A percentile compares a stretch with the other conserved stretches of the same genome.
Conservation (phyloP, 37 sponge, comb jelly and placozoan species). For the Beroe ovata region DNA sequence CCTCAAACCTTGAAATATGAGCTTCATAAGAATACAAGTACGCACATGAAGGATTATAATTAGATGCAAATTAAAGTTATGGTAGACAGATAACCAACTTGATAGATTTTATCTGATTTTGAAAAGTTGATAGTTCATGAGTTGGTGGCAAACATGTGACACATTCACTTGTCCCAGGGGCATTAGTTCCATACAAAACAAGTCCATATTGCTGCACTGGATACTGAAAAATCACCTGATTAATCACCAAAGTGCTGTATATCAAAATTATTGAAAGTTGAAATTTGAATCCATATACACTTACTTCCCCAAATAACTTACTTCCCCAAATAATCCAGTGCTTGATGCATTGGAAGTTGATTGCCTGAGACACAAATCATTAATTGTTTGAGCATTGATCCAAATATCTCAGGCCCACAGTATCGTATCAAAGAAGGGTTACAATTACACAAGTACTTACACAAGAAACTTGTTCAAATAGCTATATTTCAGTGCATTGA, state of each 20-base stretch:
- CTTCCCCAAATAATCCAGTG: slow-evolving; percentile 46
- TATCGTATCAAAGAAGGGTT: not conserved
- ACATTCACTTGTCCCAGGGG: slow-evolving; percentile 40
- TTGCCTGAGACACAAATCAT: slow-evolving; percentile 1
- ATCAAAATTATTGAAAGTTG: not conserved
- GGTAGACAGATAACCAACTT: too few relatives aligned
- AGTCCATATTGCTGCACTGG: slow-evolving; percentile 58
- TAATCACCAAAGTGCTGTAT: not conserved
- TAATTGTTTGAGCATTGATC: not conserved
- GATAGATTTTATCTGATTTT: slow-evolving; percentile 36
- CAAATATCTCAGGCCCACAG: not conserved
- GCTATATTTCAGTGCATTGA: slow-evolving; percentile 7
- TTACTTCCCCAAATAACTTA: too few relatives aligned
- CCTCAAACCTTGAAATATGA: slow-evolving; percentile 3
- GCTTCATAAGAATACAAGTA: not conserved
- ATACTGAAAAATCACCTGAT: not conserved
- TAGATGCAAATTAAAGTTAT: too few relatives aligned
- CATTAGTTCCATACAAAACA: slow-evolving; percentile 61
- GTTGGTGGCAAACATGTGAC: slow-evolving; percentile 44
- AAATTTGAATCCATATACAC: not conserved
- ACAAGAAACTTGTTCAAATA: slow-evolving; percentile 18
- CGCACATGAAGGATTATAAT: too few relatives aligned
- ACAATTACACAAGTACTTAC: too few relatives aligned
- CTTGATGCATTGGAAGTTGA: not conserved
- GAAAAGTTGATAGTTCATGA: slow-evolving; percentile 41